phyloP scores from a whole-genome alignment of 2,113 vertebrate species.

The Periophthalmus modestus region DNA sequence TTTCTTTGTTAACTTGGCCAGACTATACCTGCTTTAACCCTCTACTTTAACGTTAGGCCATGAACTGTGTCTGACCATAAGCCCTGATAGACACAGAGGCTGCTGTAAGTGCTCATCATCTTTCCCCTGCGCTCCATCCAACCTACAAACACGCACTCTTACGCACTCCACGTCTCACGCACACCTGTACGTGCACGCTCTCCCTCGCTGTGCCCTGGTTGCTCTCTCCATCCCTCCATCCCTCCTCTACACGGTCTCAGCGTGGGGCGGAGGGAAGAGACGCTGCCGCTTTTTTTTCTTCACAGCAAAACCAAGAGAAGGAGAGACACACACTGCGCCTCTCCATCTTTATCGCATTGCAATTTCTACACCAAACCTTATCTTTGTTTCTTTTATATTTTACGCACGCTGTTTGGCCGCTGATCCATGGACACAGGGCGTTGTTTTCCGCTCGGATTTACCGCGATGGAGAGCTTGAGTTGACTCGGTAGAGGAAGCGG shows the following conservation, averaged over 20 bases:
- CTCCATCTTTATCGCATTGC: neutral
- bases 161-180: conserved; percentile 1
- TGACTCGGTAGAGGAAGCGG: neutral
- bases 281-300: neutral
- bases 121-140: neutral
- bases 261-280: neutral
- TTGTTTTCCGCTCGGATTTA: conserved; percentile 7
- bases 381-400: neutral
- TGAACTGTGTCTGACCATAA: neutral
- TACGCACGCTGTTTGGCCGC: neutral
- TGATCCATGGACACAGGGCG: neutral
- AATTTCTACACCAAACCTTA: neutral
- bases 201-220: neutral
- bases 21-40: too few species aligned
- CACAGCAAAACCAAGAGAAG: neutral
- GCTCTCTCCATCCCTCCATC: neutral
- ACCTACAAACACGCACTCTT: neutral
- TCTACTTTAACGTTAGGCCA: too few species aligned
- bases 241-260: neutral
- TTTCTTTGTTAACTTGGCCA: too few species aligned
- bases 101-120: neutral
- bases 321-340: neutral
- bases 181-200: neutral
- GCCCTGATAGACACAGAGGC: neutral
- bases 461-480: neutral